Conservation (phyloP, 1,140 invertebrate species). For the Aphaenogaster rudis region DNA sequence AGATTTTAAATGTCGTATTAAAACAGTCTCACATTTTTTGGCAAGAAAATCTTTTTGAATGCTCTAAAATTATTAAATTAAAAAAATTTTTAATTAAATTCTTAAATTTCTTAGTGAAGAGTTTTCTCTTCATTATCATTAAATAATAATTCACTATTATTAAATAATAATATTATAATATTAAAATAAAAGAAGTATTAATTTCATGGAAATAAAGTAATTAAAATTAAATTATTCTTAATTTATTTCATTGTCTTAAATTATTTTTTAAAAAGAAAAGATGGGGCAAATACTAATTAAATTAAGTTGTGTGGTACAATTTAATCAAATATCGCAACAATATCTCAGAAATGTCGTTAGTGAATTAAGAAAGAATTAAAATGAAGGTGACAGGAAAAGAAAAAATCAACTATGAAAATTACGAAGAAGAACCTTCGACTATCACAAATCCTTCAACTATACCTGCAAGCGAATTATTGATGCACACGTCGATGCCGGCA, state of each 20-base stretch:
- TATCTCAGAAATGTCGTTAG: background rate
- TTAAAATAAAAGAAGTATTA: background rate
- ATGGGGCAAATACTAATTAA: background rate
- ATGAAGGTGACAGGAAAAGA: constrained; percentile 71
- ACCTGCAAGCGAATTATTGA: constrained; percentile 73
- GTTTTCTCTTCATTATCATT: too few relatives aligned
- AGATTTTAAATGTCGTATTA: background rate
- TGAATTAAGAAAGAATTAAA: constrained; percentile 17
- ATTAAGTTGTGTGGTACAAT: background rate
- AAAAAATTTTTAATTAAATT: background rate
- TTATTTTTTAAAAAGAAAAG: background rate
- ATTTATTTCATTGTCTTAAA: background rate
- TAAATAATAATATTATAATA: background rate
- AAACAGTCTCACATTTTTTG: background rate
- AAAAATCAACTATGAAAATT: constrained; percentile 55
- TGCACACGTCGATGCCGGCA: constrained; percentile 72
- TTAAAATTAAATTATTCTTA: background rate
- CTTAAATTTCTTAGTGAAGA: background rate
- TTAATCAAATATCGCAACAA: background rate
- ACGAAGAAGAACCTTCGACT: constrained; percentile 47
- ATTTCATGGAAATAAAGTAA: background rate
- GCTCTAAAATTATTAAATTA: background rate
- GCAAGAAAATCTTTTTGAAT: background rate
- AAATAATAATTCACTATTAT: too few relatives aligned
- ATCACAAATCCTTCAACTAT: constrained; percentile 12